Evolutionary conservation across 2,888 invertebrate species (phyloP), one percentile per base, ranked within the genome.

Genomic region (Oconnorella tubifera): DNA sequence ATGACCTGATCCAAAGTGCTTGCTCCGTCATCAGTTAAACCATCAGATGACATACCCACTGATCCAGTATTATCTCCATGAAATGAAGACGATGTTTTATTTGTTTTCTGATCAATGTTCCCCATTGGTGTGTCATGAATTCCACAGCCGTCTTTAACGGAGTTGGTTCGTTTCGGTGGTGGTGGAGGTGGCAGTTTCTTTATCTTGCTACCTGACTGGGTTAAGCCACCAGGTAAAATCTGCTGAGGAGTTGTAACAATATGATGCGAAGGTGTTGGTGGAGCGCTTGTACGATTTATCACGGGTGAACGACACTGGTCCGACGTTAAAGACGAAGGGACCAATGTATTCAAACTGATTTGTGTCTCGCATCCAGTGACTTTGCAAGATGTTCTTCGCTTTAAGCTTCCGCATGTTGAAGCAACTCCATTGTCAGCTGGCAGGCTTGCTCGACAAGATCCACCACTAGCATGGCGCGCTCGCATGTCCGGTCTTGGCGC

Each of bases 151-250:
- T 67, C 70, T 65, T 78, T 78, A 50, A 83, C 80, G 23, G 83
- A 83, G 71, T 82, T 77, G 23, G 81, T 82, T 49, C 84, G 76
- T 72, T 84, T 83, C 2, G 84, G 84, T 4, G 84, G 84, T 2
- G 84, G 83, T n/a, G 84, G 84, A 1, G 81, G 80, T 27, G 77
- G 32, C 3, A 55, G 31, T 3, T 32, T 50, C 33, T 49, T 6
- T 33, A 23, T 19, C n/a, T 23, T 33, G 49, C 23, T 31, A n/a
- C 27, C 48, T 14, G 49, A 51, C 6, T 27, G 1, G 3, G 50
- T 27, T 29, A 25, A 25, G 10, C 33, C 25, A 23, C 33, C 33
- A 1, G 23, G 32, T 27, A 33, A 33, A 3, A 33, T n/a, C 32
- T 58, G 32, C 25, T 48, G 14, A 19, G 59, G 50, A 40, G 40